Percentiles rank a stretch among this genome's conserved stretches.
Evolutionary conservation across 2,797 vertebrate genomes (phyloP).

Genomic region (Pelochelys cantorii): DNA sequence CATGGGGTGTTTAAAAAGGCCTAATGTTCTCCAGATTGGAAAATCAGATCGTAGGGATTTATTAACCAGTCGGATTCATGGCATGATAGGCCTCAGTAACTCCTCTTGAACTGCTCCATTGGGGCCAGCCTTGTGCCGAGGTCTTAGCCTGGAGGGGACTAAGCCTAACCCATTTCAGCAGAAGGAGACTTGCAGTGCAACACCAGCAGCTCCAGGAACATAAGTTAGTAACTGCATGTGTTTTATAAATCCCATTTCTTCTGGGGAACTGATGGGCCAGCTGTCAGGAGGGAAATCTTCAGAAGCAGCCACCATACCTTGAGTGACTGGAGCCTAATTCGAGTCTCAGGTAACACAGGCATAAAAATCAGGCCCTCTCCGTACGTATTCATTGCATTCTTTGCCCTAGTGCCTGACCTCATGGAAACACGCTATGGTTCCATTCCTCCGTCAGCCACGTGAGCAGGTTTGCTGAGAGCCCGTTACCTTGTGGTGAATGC

Average conservation of each 20-base stretch:
- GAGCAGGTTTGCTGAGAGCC: conserved; percentile 9
- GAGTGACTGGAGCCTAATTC: background rate
- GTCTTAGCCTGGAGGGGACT: too few species aligned
- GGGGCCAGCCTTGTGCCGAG: background rate
- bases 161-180: background rate
- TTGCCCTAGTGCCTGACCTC: background rate
- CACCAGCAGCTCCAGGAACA: background rate
- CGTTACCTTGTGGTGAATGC: background rate
- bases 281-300: background rate
- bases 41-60: background rate
- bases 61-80: background rate
- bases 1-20: background rate
- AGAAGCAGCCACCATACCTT: background rate
- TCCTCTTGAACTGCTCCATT: background rate
- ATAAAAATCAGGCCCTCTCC: conserved; percentile 11
- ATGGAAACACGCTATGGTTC: conserved; percentile 21
- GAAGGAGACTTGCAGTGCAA: background rate
- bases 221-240: background rate
- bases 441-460: conserved; percentile 18
- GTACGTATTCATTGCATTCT: background rate
- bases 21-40: background rate
- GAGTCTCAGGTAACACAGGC: background rate
- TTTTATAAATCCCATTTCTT: rapidly evolving
- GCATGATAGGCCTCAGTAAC: background rate
- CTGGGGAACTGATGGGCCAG: background rate